phyloP scores from a whole-genome alignment of 1,140 invertebrate species.

The Drosophila busckii region DNA sequence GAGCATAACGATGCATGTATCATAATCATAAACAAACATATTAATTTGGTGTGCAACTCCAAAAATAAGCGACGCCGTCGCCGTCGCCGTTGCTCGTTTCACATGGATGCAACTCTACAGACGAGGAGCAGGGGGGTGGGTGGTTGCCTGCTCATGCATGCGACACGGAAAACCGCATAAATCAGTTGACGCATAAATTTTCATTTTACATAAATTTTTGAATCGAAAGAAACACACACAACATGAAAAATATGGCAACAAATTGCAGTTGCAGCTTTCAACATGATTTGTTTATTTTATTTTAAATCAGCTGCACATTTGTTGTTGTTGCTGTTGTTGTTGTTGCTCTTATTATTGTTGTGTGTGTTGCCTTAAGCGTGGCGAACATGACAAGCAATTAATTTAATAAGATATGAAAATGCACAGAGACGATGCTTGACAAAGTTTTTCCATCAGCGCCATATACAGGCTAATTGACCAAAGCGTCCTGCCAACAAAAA shows the following conservation, averaged over 20 bases:
- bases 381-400: slow-evolving; percentile 68
- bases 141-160: slow-evolving; percentile 54
- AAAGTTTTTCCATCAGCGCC: slow-evolving; percentile 27
- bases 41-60: slow-evolving; percentile 68
- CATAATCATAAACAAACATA: slow-evolving; percentile 74
- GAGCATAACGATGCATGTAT: slow-evolving; percentile 57
- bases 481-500: background rate
- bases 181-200: slow-evolving; percentile 76
- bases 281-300: slow-evolving; percentile 50
- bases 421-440: slow-evolving; percentile 1
- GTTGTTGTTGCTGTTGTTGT: background rate
- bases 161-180: slow-evolving; percentile 61
- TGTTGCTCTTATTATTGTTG: slow-evolving; percentile 18
- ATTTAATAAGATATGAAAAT: slow-evolving; percentile 44
- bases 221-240: slow-evolving; percentile 54
- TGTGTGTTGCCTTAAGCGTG: slow-evolving; percentile 22
- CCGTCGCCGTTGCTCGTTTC: slow-evolving; percentile 54
- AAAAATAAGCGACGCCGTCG: slow-evolving; percentile 64
- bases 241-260: slow-evolving; percentile 72
- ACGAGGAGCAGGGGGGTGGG: background rate
- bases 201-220: slow-evolving; percentile 73
- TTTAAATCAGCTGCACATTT: slow-evolving; percentile 39
- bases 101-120: slow-evolving; percentile 55
- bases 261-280: slow-evolving; percentile 68
- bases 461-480: slow-evolving; percentile 16